A percentile compares a stretch with the other conserved stretches of the same genome.
These are phyloP conservation scores for Tetragonula carbonaria DNA, from an alignment of 2,888 invertebrate species.

Conservation along the genomic window DNA sequence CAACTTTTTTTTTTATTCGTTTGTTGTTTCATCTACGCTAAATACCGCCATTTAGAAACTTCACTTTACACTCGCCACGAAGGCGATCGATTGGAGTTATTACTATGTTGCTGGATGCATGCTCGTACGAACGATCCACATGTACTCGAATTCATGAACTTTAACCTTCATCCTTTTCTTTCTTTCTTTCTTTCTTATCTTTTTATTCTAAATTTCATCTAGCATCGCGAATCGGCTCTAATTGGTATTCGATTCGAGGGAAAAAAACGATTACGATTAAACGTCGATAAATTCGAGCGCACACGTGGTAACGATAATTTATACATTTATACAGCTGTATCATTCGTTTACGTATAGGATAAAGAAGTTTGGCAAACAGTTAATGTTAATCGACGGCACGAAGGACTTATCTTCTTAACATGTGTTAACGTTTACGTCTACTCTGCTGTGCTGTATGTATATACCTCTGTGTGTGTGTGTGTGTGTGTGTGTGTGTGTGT, in stretches of 20 bases:
- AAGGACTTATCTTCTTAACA: slow-evolving; percentile 48
- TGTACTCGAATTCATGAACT: neutral
- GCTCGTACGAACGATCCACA: slow-evolving; percentile 49
- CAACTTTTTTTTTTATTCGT: neutral
- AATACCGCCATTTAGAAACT: slow-evolving; percentile 64
- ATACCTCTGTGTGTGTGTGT: neutral
- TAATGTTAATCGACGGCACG: slow-evolving; percentile 59
- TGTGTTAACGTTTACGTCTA: slow-evolving; percentile 22
- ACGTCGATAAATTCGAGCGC: slow-evolving; percentile 17
- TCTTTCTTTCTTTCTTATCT: neutral
- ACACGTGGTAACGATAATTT: slow-evolving; percentile 40
- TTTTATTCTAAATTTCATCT: neutral
- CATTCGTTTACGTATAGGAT: slow-evolving; percentile 45
- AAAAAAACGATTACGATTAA: neutral
- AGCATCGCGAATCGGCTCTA: too few relatives aligned
- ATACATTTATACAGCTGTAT: slow-evolving; percentile 57
- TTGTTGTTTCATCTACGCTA: slow-evolving; percentile 43
- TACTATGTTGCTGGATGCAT: slow-evolving; percentile 57
- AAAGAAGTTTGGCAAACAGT: slow-evolving; percentile 62
- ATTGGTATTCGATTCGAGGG: neutral
- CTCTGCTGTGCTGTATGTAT: neutral
- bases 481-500: slow-evolving; percentile 16
- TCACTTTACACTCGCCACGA: slow-evolving; percentile 41
- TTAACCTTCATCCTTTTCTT: neutral
- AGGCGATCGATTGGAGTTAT: slow-evolving; percentile 51